Evolutionary conservation across 2,888 invertebrate genomes (phyloP).

Genomic region (Diplazon laetatorius): DNA sequence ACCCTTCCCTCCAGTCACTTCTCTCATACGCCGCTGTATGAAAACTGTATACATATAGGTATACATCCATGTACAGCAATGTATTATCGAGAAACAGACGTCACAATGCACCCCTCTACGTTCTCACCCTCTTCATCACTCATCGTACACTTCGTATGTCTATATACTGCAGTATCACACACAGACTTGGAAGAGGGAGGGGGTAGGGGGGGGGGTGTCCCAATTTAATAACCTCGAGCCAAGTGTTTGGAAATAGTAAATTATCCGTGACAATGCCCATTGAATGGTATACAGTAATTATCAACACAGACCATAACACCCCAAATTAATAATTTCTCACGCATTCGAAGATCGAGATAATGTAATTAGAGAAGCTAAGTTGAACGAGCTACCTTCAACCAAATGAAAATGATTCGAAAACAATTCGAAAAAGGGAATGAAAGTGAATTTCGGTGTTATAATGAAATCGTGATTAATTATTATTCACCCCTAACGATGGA

Average conservation of each 20-base stretch:
- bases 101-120: conserved; percentile 37
- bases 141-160: conserved; percentile 42
- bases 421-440: too few relatives aligned
- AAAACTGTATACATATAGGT: not conserved
- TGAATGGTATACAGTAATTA: conserved; percentile 13
- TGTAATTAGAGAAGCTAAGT: too few relatives aligned
- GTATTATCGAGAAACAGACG: conserved; percentile 56
- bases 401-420: too few relatives aligned
- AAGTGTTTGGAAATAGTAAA: conserved; percentile 59
- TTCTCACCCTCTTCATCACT: conserved; percentile 19
- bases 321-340: too few relatives aligned
- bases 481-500: not conserved
- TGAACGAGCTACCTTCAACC: too few relatives aligned
- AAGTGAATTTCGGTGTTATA: not conserved
- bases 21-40: conserved; percentile 23
- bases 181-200: conserved; percentile 61
- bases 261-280: conserved; percentile 6
- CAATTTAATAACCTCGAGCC: conserved; percentile 76
- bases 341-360: too few relatives aligned
- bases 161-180: conserved; percentile 15
- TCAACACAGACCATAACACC: not conserved
- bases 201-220: too few relatives aligned
- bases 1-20: not conserved
- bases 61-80: conserved; percentile 34
- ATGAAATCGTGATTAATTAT: not conserved